phyloP scores from a whole-genome alignment of 2,888 invertebrate genomes.

The Cantharis lateralis region DNA sequence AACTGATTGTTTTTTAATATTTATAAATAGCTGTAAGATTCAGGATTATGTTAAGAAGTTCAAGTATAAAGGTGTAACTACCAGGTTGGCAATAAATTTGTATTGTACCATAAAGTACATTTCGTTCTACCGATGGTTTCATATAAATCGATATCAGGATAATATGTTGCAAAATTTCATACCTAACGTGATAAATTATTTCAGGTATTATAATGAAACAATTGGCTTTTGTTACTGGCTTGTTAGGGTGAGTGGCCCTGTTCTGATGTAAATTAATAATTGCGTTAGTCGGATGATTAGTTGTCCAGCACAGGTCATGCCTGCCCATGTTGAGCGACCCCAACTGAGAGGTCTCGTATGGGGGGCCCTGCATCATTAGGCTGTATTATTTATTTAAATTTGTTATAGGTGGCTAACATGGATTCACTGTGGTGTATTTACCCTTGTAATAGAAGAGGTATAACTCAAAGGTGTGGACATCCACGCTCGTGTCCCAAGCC shows the following conservation, averaged over 20 bases:
- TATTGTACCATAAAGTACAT: not conserved
- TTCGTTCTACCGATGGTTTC: not conserved
- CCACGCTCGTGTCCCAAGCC: constrained; percentile 41
- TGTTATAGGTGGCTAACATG: constrained; percentile 38
- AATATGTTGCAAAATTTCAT: not conserved
- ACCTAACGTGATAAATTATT: not conserved
- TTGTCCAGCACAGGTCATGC: constrained; percentile 36
- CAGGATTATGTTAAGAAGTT: not conserved
- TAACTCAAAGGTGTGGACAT: constrained; percentile 40
- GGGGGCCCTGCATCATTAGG: constrained; percentile 38
- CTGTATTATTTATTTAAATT: constrained; percentile 41
- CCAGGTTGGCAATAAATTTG: not conserved
- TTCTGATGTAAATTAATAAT: constrained; percentile 45
- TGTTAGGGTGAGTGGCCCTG: not conserved
- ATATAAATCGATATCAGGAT: not conserved
- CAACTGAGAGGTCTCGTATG: constrained; percentile 34
- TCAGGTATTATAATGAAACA: not conserved
- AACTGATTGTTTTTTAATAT: not conserved
- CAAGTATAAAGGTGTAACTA: not conserved
- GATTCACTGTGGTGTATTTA: constrained; percentile 35
- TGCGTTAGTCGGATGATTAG: constrained; percentile 46
- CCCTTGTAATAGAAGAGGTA: constrained; percentile 36
- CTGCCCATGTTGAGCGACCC: constrained; percentile 42
- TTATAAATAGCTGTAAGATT: not conserved
- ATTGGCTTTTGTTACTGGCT: not conserved